Evolutionary conservation across 2,113 vertebrate genomes (phyloP).

Genomic region (Maccullochella peelii): DNA sequence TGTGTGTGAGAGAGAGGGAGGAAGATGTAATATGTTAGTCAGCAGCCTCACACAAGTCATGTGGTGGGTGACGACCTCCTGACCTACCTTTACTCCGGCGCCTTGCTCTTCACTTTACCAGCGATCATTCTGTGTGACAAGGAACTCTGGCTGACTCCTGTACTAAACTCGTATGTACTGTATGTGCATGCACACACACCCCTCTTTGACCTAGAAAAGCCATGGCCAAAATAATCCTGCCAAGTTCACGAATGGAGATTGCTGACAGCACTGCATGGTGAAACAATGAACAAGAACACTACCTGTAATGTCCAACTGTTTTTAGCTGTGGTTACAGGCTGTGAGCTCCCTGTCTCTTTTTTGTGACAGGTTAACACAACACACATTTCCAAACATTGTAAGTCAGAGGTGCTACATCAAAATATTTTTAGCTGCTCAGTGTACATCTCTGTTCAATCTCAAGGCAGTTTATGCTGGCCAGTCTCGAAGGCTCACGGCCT

Average conservation of each 20-base stretch:
- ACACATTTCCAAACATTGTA: constrained; percentile 37
- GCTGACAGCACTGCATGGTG: constrained; percentile 61
- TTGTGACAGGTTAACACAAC: constrained; percentile 52
- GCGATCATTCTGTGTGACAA: constrained; percentile 53
- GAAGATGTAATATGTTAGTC: constrained; percentile 68
- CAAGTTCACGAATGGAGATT: constrained; percentile 73
- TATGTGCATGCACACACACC: constrained; percentile 7
- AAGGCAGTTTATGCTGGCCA: constrained; percentile 39
- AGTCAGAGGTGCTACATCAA: constrained; percentile 27
- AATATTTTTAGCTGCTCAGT: constrained; percentile 34
- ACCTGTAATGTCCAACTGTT: constrained; percentile 59
- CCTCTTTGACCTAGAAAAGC: constrained; percentile 65
- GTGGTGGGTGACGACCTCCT: constrained; percentile 77
- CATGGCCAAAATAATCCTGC: constrained; percentile 64
- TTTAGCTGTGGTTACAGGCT: constrained; percentile 49
- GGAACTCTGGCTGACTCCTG: constrained; percentile 54
- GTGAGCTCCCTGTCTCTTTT: constrained; percentile 39
- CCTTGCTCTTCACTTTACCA: constrained; percentile 51
- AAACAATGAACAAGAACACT: constrained; percentile 61
- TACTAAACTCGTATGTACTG: constrained; percentile 9
- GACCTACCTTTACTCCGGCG: constrained; percentile 72
- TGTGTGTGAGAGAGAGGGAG: neutral
- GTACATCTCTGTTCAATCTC: constrained; percentile 43
- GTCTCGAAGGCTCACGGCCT: constrained; percentile 13
- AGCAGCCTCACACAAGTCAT: constrained; percentile 82